Conservation (phyloP, 2,888 invertebrate genomes). For the Lasioglossum villosulum region DNA sequence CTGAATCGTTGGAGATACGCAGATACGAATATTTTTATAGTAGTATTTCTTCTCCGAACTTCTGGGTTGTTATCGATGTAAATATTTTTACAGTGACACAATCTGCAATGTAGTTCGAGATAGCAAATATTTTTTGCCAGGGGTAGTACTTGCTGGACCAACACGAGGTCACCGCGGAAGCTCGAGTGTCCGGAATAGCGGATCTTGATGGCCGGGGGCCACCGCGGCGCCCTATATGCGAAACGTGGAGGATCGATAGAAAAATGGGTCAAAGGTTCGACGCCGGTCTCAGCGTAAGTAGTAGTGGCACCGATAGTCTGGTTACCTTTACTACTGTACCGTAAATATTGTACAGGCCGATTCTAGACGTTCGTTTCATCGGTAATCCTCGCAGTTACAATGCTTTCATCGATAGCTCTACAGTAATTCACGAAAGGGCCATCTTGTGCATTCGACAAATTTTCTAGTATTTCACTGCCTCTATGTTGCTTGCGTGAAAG, state of each 20-base stretch:
- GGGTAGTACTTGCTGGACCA: background rate
- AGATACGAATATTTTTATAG: background rate
- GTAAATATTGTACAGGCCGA: background rate
- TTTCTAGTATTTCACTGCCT: background rate
- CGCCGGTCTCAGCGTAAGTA: conserved; percentile 52
- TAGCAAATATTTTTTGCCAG: background rate
- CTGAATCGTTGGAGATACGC: background rate
- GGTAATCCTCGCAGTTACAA: background rate
- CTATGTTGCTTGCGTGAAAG: background rate
- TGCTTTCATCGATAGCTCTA: background rate
- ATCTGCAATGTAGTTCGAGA: background rate
- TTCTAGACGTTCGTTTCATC: background rate
- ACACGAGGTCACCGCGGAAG: conserved; percentile 20
- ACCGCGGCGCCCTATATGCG: conserved; percentile 54
- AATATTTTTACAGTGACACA: background rate
- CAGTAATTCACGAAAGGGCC: background rate
- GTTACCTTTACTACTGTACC: conserved; percentile 25
- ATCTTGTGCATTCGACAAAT: background rate
- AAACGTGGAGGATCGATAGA: conserved; percentile 75
- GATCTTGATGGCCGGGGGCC: conserved; percentile 24
- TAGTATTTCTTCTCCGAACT: background rate
- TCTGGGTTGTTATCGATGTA: background rate
- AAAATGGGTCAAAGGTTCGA: conserved; percentile 82
- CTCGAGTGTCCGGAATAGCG: conserved; percentile 25
- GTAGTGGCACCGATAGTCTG: conserved; percentile 23